These are phyloP conservation scores for Scaptomyza tumidula DNA, from an alignment of 2,888 invertebrate species.

Conservation along the genomic window DNA sequence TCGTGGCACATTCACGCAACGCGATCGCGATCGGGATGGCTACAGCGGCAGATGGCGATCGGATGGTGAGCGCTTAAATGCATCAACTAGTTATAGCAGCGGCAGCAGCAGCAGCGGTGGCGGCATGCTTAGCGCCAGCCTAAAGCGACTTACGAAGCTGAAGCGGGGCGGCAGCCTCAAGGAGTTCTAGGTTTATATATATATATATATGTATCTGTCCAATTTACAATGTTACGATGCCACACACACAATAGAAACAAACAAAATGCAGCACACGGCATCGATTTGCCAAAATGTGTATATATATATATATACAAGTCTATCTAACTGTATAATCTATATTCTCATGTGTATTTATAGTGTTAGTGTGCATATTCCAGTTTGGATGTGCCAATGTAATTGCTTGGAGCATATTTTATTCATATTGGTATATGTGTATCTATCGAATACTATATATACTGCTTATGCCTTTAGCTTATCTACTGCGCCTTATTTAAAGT, in stretches of 20 bases:
- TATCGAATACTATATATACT: constrained; percentile 30
- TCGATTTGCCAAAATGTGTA: constrained; percentile 40
- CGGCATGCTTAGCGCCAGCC: constrained; percentile 58
- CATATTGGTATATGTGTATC: constrained; percentile 16
- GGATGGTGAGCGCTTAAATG: constrained; percentile 10
- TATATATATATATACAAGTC: constrained; percentile 26
- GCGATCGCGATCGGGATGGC: constrained; percentile 59
- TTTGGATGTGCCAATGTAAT: constrained; percentile 13
- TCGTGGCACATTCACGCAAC: constrained; percentile 66
- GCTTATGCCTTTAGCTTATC: constrained; percentile 31
- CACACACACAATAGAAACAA: constrained; percentile 8
- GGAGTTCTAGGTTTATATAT: constrained; percentile 67
- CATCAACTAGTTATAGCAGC: constrained; percentile 9
- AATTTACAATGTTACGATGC: constrained; percentile 10
- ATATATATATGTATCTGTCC: neutral
- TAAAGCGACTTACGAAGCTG: constrained; percentile 75
- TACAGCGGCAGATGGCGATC: constrained; percentile 16
- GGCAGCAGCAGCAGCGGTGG: constrained; percentile 8
- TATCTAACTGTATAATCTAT: constrained; percentile 14
- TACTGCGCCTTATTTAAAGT: constrained; percentile 40
- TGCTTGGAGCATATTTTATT: constrained; percentile 12
- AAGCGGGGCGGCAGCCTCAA: constrained; percentile 81
- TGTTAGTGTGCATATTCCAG: constrained; percentile 9
- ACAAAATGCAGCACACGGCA: constrained; percentile 1
- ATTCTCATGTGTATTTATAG: constrained; percentile 39